Evolutionary conservation across 2,888 invertebrate genomes (phyloP), one percentile per base, ranked within the genome.

Genomic region (Hoplodrina blanda): DNA sequence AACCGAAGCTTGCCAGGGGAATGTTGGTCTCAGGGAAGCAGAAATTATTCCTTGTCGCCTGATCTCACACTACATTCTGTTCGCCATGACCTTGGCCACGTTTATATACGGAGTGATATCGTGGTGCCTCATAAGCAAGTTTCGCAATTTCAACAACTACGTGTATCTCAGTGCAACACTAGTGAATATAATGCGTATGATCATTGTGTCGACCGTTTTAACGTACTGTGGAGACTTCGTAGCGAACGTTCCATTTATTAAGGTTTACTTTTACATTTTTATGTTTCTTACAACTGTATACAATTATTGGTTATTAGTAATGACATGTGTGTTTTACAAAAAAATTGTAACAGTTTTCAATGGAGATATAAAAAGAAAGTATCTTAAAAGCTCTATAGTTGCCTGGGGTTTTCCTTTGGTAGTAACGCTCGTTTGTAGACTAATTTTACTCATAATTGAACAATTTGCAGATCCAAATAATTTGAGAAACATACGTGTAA

Each of bases 101-200:
- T 63, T 73, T 6, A 11, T 64, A 5, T 72, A 72, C 19, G 73
- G 73, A 60, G 37, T 64, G 44, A 61, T 15, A 19, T 73, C 73
- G 4, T 73, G 73, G 73, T 61, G 37, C 8, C 19, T 73, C 44
- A 56, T 73, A 4, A 61, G 33, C 7, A 72, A 64, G 15, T 73
- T 73, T 6, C 73, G 65, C 6, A 55, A 72, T 61, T 72, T 72
- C 37, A 73, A 60, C 46, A 73, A 73, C 46, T 73, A 56, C 33
- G 64, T 73, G 37, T 72, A 64, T n/a, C 55, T 73, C 11, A 68
- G 44, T 54, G 59, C 69, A 10, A 72, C 59, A 19, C n/a, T 69
- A 15, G 68, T 68, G 46, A 69, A 69, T 44, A 46, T 69, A 8
- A 25, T 69, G 13, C 57, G 69, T n/a, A 44, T 57, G 50, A 10